A percentile compares a stretch with the other conserved stretches of the same genome.
Conservation (phyloP, 2,888 invertebrate species). For the Tenodera sinensis region DNA sequence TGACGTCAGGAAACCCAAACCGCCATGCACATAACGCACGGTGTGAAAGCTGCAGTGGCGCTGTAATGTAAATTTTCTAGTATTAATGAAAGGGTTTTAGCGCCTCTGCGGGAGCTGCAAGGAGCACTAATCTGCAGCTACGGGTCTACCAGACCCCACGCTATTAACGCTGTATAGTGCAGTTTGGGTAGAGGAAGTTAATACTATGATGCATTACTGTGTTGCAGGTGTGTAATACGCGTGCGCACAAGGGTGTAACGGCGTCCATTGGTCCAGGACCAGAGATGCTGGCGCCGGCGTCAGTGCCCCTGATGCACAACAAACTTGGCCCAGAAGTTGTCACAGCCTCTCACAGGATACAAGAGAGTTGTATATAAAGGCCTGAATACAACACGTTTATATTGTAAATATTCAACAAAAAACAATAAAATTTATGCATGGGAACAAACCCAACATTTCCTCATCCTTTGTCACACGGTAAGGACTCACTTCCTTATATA, state of each 20-base stretch:
- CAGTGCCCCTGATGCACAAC: constrained; percentile 64
- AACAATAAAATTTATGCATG: constrained; percentile 14
- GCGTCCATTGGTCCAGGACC: constrained; percentile 47
- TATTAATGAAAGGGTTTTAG: no score
- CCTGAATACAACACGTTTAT: constrained; percentile 22
- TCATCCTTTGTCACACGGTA: neutral
- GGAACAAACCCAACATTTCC: neutral
- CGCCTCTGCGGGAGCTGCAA: no score
- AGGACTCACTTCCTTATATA: neutral
- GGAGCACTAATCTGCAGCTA: no score
- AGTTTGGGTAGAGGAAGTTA: no score
- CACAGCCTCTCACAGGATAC: constrained; percentile 82
- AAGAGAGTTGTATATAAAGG: constrained; percentile 83
- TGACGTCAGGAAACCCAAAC: no score
- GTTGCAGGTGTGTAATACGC: constrained; percentile 69
- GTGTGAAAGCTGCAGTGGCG: no score
- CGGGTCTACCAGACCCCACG: no score
- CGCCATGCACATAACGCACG: no score
- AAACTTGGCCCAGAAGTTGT: constrained; percentile 66
- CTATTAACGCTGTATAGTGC: no score
- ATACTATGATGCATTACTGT: no score
- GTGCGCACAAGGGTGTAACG: constrained; percentile 63
- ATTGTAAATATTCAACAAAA: constrained; percentile 29
- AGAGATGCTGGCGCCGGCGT: constrained; percentile 53
- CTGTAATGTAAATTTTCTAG: no score